A percentile compares a stretch with the other conserved stretches of the same genome.
Conservation (phyloP, 2,113 vertebrate genomes). For the Pholis gunnellus region DNA sequence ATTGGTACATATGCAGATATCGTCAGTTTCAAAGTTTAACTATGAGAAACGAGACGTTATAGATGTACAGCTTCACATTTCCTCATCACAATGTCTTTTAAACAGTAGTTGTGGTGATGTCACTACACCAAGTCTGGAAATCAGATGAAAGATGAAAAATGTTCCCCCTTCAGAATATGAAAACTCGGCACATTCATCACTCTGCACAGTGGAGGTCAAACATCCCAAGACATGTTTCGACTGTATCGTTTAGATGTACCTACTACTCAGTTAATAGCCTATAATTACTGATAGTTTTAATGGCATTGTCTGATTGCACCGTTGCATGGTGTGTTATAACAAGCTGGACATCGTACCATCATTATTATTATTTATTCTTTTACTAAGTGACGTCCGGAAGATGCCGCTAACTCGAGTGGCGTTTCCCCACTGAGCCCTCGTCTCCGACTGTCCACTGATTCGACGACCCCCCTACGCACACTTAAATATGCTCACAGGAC, state of each 20-base stretch:
- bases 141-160: neutral
- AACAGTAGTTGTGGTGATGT: neutral
- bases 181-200: neutral
- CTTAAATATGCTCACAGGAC: constrained; percentile 84
- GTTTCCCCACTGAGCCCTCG: constrained; percentile 73
- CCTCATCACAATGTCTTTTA: neutral
- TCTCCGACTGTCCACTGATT: constrained; percentile 84
- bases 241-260: neutral
- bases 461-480: constrained; percentile 81
- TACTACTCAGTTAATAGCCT: constrained; percentile 38
- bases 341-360: constrained; percentile 49
- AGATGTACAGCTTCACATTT: neutral
- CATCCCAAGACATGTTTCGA: neutral
- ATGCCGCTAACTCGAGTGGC: constrained; percentile 42
- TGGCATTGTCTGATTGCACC: constrained; percentile 36
- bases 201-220: constrained; percentile 15
- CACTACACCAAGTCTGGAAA: neutral
- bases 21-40: neutral
- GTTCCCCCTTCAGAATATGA: neutral
- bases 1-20: neutral
- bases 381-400: constrained; percentile 54
- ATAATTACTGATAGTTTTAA: constrained; percentile 45
- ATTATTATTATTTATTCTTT: neutral
- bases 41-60: neutral
- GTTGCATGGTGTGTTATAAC: constrained; percentile 30